Base-by-base conservation (phyloP, 2,888 invertebrate genomes). In the Digitonthophagus gazella region DNA sequence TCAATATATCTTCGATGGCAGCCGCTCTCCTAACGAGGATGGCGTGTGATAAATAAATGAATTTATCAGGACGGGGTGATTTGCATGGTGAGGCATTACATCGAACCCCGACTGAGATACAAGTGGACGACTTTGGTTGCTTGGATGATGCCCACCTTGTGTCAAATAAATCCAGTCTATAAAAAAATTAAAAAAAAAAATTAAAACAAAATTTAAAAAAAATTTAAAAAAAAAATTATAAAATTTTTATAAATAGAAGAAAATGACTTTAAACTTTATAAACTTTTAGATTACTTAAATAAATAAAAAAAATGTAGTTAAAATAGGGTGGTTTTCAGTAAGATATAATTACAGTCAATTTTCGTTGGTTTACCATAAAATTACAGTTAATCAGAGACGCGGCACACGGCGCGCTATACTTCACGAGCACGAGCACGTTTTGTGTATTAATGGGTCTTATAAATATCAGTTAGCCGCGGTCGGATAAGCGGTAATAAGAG, bases 11-110 rank as follows among this genome's bases (percentile, higher is more conserved):
- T 44, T 11, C 11, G 28, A 44, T 44, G 28, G 8, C 28, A 44
- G 3, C 28, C 28, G 28, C 28, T 44, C 28, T 44, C 28, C 28
- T 44, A 44, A 44, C 28, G 28, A 44, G 28, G 28, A 44, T 44
- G 28, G 28, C 28, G 28, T 44, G 28, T 44, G 68, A 68, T 68
- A 68, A 68, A 68, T 68, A 68, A 68, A 76, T 74, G 76, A 76
- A 76, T 76, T 76, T 76, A 76, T 76, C 76, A 76, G 75, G 70
- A 69, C 67, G 71, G 71, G 72, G 74, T 72, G 73, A 75, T 76
- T 76, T 68, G 68, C 64, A 68, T 44, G 28, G 28, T 44, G 28
- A 44, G 28, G 28, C 28, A 44, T 44, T 44, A 44, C 28, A 44
- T 44, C 28, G 28, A 44, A 44, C 28, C 28, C 28, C 28, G 28